Percentiles rank a stretch among this genome's conserved stretches.
Evolutionary conservation across 2,113 vertebrate genomes (phyloP).

Genomic region (Plotosus lineatus): DNA sequence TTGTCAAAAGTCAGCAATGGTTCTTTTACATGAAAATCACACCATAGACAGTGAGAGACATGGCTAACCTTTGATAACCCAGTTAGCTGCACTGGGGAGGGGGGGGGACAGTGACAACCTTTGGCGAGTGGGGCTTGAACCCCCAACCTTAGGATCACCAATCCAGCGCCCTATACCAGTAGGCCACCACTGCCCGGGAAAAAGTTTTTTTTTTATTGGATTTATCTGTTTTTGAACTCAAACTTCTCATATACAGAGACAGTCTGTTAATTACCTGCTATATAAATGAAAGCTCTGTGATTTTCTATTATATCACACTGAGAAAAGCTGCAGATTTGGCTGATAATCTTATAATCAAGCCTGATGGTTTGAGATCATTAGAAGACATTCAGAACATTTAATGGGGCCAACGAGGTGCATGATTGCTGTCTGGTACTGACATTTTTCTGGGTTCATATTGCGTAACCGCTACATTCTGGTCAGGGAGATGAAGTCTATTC

Average conservation of each 20-base stretch:
- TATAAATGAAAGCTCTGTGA: not conserved
- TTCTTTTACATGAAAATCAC: too few species aligned
- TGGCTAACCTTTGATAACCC: too few species aligned
- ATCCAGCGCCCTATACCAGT: too few species aligned
- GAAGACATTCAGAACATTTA: not conserved
- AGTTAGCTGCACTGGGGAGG: too few species aligned
- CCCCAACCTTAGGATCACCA: too few species aligned
- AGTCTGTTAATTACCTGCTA: slow-evolving; percentile 18
- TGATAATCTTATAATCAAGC: not conserved
- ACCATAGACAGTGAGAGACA: too few species aligned
- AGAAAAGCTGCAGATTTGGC: not conserved
- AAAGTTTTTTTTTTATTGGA: too few species aligned
- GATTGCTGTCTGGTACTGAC: not conserved
- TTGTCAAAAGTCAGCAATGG: too few species aligned
- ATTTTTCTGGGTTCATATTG: not conserved
- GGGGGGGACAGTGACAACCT: too few species aligned
- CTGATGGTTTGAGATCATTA: not conserved
- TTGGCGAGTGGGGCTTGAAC: too few species aligned
- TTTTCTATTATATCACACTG: not conserved
- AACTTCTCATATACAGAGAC: slow-evolving; percentile 10
- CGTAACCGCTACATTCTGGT: not conserved
- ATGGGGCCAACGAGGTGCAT: not conserved
- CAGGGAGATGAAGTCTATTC: not conserved
- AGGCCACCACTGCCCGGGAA: too few species aligned
- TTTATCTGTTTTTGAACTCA: too few species aligned